Percentiles rank a stretch among this genome's conserved stretches.
Conservation (phyloP, 2,797 vertebrate species). For the Lutjanus campechanus region DNA sequence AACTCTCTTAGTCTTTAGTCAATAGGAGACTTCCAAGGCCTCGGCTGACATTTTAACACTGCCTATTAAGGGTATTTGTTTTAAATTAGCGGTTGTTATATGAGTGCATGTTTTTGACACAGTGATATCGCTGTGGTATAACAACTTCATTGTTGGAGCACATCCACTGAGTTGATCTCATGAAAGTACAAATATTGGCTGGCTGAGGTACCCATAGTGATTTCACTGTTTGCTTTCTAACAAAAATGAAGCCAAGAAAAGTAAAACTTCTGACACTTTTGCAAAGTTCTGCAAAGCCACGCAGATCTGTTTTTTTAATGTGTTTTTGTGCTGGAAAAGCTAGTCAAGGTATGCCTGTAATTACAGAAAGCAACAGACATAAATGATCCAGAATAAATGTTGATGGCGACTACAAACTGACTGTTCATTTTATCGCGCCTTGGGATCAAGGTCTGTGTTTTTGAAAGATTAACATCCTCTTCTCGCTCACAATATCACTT, state of each 20-base stretch:
- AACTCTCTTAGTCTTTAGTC: conserved; percentile 68
- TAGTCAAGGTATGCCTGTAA: neutral
- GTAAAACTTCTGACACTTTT: conserved; percentile 30
- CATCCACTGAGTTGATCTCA: conserved; percentile 48
- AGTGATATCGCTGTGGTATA: conserved; percentile 28
- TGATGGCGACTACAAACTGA: neutral
- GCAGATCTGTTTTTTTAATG: conserved; percentile 7
- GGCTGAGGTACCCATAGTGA: conserved; percentile 28
- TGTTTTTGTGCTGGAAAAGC: neutral
- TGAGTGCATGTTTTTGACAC: conserved; percentile 40
- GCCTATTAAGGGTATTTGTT: conserved; percentile 68
- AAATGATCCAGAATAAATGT: neutral
- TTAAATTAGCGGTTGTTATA: conserved; percentile 54
- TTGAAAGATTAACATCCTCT: neutral
- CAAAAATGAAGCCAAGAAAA: conserved; percentile 45
- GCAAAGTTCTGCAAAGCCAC: conserved; percentile 20
- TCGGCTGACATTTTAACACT: conserved; percentile 45
- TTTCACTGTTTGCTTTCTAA: conserved; percentile 53
- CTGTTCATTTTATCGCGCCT: neutral
- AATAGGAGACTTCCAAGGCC: conserved; percentile 63
- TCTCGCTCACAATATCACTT: neutral
- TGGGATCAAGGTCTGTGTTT: neutral
- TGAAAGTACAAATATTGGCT: conserved; percentile 50
- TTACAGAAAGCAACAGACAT: conserved; percentile 17
- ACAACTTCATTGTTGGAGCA: conserved; percentile 54